These are phyloP conservation scores for Macquaria ambigua DNA, from an alignment of 2,113 vertebrate genomes.

Conservation along the genomic window DNA sequence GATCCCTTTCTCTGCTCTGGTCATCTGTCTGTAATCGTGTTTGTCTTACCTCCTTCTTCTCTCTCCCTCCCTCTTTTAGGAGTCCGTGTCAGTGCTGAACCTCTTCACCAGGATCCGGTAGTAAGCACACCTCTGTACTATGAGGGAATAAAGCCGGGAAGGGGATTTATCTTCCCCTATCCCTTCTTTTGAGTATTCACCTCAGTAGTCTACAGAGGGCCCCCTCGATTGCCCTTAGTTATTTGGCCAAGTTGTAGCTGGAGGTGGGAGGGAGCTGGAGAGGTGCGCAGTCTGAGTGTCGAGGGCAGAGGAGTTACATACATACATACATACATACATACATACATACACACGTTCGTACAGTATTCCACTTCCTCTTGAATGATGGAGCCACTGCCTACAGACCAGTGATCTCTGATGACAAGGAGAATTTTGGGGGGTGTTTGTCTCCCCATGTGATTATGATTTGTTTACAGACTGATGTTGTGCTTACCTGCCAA, in stretches of 20 bases:
- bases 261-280: constrained; percentile 30
- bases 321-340: constrained; percentile 12
- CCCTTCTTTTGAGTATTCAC: constrained; percentile 51
- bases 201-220: constrained; percentile 47
- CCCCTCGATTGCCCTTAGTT: constrained; percentile 34
- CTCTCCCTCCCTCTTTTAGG: constrained; percentile 76
- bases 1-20: too few relatives aligned
- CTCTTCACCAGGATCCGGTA: constrained; percentile 97
- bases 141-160: constrained; percentile 25
- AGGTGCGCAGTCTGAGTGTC: neutral
- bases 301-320: constrained; percentile 27
- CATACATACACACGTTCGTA: neutral
- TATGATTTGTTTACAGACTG: constrained; percentile 74
- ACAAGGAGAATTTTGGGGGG: constrained; percentile 25
- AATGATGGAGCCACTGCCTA: constrained; percentile 40
- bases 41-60: neutral
- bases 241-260: constrained; percentile 57
- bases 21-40: neutral
- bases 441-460: constrained; percentile 32
- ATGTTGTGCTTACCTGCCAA: constrained; percentile 81
- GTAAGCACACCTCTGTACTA: constrained; percentile 43
- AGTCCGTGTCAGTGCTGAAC: constrained; percentile 94
- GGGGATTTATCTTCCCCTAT: neutral
- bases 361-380: constrained; percentile 55
- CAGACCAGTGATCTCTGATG: constrained; percentile 47